phyloP scores from a whole-genome alignment of 35 echinoderm and acorn worm genomes.

The Apostichopus parvimensis region DNA sequence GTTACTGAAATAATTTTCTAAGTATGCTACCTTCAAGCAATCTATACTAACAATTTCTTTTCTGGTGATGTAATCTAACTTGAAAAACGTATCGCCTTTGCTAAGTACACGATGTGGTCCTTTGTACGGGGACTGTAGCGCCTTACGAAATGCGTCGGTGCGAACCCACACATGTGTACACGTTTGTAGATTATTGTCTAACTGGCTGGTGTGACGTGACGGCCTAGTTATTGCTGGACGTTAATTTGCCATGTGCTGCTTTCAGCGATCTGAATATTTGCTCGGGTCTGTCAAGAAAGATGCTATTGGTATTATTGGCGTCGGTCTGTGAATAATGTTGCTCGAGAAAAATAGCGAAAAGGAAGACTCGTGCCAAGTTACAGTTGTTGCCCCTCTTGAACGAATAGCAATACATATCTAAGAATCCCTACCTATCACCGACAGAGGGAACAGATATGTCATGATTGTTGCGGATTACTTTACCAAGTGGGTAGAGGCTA shows the following conservation, averaged over 20 bases:
- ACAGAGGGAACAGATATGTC: conserved; percentile 60
- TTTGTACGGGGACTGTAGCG: neutral
- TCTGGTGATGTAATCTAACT: no score
- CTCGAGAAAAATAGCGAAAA: conserved; percentile 22
- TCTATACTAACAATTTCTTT: no score
- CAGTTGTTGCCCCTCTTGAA: conserved; percentile 46
- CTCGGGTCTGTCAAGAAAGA: no score
- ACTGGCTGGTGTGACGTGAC: neutral
- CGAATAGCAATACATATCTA: conserved; percentile 46
- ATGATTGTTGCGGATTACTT: no score
- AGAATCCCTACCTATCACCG: conserved; percentile 54
- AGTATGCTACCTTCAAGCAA: no score
- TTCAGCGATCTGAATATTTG: no score
- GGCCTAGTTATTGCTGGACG: neutral
- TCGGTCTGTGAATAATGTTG: neutral
- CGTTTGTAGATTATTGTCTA: neutral
- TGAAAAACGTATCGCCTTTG: no score
- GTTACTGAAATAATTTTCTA: no score
- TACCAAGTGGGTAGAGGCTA: no score
- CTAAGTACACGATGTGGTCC: neutral
- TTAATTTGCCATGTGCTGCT: conserved; percentile 1
- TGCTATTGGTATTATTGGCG: neutral
- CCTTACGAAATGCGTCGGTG: neutral
- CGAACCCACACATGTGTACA: conserved; percentile 17
- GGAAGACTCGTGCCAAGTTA: neutral